phyloP scores from a whole-genome alignment of 2,888 invertebrate species.

The Sthenelais limicola region DNA sequence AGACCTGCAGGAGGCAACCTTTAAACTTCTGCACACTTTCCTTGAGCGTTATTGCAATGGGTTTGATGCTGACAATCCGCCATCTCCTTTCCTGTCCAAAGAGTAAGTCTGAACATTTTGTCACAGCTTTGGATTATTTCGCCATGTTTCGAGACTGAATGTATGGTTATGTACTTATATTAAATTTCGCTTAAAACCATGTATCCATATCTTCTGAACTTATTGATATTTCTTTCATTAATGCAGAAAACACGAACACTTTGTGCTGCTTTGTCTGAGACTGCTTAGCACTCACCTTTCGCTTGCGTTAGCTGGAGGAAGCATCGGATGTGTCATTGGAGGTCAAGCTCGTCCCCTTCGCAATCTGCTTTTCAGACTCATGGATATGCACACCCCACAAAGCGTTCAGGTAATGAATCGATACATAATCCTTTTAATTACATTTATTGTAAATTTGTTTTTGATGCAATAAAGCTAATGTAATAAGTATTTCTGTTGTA shows the following conservation, averaged over 20 bases:
- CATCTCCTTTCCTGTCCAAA: constrained; percentile 72
- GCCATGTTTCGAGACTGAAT: not conserved
- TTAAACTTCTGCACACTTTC: constrained; percentile 75
- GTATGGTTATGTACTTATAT: not conserved
- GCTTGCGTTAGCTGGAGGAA: constrained; percentile 75
- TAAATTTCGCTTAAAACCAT: too few species aligned
- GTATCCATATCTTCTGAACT: too few species aligned
- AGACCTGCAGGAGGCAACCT: constrained; percentile 78
- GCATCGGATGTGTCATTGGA: constrained; percentile 74
- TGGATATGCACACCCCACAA: constrained; percentile 72
- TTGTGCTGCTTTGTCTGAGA: constrained; percentile 76
- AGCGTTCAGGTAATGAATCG: constrained; percentile 72
- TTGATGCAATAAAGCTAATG: not conserved
- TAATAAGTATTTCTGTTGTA: not conserved
- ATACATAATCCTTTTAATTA: not conserved
- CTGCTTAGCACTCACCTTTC: constrained; percentile 77
- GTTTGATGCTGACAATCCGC: constrained; percentile 73
- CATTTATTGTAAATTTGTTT: not conserved
- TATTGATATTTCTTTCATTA: too few species aligned
- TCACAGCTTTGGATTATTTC: not conserved
- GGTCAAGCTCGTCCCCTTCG: constrained; percentile 76
- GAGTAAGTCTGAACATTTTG: constrained; percentile 63
- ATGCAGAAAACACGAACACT: constrained; percentile 76
- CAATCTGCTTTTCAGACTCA: constrained; percentile 75
- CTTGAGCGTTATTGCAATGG: constrained; percentile 76